Evolutionary conservation across 1,140 invertebrate genomes (phyloP).

Genomic region (Ceratosolen solmsi): DNA sequence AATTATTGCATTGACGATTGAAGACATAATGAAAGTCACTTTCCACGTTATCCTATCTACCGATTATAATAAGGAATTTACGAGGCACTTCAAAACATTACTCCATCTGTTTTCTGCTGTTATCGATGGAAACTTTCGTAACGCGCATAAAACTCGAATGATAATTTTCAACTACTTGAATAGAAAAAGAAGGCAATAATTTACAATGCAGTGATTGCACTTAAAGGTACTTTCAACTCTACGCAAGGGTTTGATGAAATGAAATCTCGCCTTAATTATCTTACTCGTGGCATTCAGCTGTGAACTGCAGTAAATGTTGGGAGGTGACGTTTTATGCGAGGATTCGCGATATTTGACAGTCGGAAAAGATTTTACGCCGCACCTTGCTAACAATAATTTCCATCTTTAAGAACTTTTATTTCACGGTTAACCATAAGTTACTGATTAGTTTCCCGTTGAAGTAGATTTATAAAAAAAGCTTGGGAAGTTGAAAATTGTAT

Average conservation of each 20-base stretch:
- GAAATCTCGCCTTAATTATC: slow-evolving; percentile 24
- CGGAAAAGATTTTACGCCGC: slow-evolving; percentile 5
- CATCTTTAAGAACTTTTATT: not conserved
- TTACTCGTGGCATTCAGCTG: not conserved
- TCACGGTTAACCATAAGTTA: not conserved
- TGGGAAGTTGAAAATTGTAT: not conserved
- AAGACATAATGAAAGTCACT: too few species aligned
- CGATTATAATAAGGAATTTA: slow-evolving; percentile 65
- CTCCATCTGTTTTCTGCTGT: not conserved
- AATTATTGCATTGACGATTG: too few species aligned
- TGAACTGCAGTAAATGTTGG: not conserved
- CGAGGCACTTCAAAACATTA: slow-evolving; percentile 43
- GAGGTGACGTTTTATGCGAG: slow-evolving; percentile 21
- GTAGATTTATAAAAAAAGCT: not conserved
- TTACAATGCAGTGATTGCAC: slow-evolving; percentile 24
- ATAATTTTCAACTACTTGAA: not conserved
- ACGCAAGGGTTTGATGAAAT: not conserved
- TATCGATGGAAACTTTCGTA: slow-evolving; percentile 52
- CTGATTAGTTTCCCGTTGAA: slow-evolving; percentile 12
- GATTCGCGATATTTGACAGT: slow-evolving; percentile 20
- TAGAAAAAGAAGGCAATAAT: slow-evolving; percentile 18
- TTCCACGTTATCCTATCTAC: slow-evolving; percentile 34
- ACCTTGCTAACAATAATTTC: slow-evolving; percentile 39
- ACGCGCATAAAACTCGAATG: not conserved
- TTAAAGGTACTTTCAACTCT: slow-evolving; percentile 18